These are phyloP conservation scores for Amblyornis subalaris DNA, from an alignment of 2,113 vertebrate genomes.

Conservation along the genomic window DNA sequence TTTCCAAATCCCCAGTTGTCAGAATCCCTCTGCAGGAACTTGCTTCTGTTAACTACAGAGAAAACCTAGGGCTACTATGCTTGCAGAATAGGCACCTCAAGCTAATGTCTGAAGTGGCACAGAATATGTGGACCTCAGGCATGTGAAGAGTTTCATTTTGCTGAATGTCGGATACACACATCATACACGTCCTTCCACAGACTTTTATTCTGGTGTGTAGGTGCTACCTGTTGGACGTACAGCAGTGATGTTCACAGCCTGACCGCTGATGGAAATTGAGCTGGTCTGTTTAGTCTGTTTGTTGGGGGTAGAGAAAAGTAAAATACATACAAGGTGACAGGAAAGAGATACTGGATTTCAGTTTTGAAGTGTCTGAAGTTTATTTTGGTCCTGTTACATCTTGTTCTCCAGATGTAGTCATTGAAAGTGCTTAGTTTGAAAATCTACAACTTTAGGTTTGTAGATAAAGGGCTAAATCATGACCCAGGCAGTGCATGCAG, in stretches of 20 bases:
- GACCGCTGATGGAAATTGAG: neutral
- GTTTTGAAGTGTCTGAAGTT: neutral
- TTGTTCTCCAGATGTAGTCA: neutral
- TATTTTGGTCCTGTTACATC: neutral
- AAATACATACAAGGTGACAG: neutral
- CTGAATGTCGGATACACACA: fast-evolving
- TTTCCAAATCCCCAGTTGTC: neutral
- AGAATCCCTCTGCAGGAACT: neutral
- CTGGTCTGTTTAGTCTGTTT: neutral
- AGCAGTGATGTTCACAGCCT: neutral
- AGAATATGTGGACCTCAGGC: fast-evolving
- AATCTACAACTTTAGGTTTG: neutral
- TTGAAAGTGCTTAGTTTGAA: neutral
- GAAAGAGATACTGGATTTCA: neutral
- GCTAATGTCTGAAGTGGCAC: neutral
- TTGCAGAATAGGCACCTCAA: neutral
- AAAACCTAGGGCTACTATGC: neutral
- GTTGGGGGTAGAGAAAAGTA: neutral
- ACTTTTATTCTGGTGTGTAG: neutral
- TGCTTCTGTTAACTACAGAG: neutral
- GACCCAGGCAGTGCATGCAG: neutral
- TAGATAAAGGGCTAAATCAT: neutral
- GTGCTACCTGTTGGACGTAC: neutral
- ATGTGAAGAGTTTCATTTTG: neutral
- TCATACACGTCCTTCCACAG: neutral